These are phyloP conservation scores for Corapipo altera DNA, from an alignment of 2,113 vertebrate species.

Conservation along the genomic window DNA sequence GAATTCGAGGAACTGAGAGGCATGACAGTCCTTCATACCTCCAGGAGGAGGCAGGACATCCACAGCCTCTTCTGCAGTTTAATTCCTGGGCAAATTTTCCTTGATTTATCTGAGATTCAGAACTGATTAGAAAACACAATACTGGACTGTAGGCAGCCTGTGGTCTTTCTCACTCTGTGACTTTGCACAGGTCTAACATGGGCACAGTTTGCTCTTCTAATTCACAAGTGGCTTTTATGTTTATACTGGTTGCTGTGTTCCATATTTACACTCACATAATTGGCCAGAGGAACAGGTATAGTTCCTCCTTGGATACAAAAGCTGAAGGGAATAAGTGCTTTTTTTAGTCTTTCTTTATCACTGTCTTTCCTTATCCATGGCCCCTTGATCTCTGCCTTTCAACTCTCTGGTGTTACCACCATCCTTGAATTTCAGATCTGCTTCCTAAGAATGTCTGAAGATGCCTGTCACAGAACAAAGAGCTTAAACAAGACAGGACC, in stretches of 20 bases:
- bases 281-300: not conserved
- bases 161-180: not conserved
- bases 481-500: not conserved
- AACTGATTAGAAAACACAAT: not conserved
- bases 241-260: not conserved
- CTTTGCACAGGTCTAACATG: not conserved
- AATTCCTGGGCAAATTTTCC: not conserved
- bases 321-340: not conserved
- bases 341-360: not conserved
- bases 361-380: not conserved
- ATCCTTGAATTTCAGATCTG: not conserved
- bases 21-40: not conserved
- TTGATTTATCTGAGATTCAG: not conserved
- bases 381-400: not conserved
- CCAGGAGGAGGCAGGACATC: not conserved
- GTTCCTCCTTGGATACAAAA: not conserved
- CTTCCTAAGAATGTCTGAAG: not conserved
- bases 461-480: not conserved
- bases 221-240: not conserved
- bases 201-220: not conserved
- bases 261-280: not conserved
- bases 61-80: not conserved
- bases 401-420: not conserved
- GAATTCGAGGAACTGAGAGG: not conserved
- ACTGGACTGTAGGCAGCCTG: not conserved